Percentiles rank a stretch among this genome's conserved stretches.
These are phyloP conservation scores for Tenualosa ilisha DNA, from an alignment of 2,797 vertebrate genomes.

Conservation along the genomic window DNA sequence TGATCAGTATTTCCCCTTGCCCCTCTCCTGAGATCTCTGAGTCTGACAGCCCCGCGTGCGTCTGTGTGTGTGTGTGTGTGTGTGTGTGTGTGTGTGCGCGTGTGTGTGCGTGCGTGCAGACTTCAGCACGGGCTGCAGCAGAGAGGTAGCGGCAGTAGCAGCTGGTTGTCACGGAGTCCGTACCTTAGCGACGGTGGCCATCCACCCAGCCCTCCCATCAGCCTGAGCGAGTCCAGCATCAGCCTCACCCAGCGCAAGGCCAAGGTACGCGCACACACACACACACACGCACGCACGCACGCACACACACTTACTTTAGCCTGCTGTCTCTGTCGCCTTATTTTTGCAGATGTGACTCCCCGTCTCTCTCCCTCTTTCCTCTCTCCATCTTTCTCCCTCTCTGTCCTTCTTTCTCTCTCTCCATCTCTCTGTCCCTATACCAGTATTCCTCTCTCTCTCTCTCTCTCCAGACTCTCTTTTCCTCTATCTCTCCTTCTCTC, in stretches of 20 bases:
- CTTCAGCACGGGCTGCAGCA: conserved; percentile 66
- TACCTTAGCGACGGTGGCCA: conserved; percentile 63
- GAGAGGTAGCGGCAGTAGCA: conserved; percentile 69
- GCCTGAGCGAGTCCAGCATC: conserved; percentile 73
- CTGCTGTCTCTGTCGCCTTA: neutral
- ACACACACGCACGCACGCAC: neutral
- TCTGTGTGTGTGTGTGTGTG: neutral
- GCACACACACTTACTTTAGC: neutral
- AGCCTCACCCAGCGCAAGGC: conserved; percentile 75
- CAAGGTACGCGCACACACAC: conserved; percentile 63
- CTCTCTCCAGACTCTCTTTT: too few species aligned
- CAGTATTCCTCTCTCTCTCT: neutral
- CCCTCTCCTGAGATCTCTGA: neutral
- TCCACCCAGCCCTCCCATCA: conserved; percentile 72
- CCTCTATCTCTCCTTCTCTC: neutral
- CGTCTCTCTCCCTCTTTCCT: neutral
- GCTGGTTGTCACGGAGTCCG: conserved; percentile 71
- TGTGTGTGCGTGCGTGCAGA: conserved; percentile 54
- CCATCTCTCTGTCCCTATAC: neutral
- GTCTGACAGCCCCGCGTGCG: neutral
- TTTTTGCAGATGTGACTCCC: neutral
- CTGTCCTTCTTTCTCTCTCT: neutral
- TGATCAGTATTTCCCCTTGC: neutral
- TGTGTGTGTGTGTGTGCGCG: too few species aligned
- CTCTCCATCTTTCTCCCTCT: neutral